These are phyloP conservation scores for Glaucomys volans DNA, from an alignment of 2,113 vertebrate genomes.

Conservation along the genomic window DNA sequence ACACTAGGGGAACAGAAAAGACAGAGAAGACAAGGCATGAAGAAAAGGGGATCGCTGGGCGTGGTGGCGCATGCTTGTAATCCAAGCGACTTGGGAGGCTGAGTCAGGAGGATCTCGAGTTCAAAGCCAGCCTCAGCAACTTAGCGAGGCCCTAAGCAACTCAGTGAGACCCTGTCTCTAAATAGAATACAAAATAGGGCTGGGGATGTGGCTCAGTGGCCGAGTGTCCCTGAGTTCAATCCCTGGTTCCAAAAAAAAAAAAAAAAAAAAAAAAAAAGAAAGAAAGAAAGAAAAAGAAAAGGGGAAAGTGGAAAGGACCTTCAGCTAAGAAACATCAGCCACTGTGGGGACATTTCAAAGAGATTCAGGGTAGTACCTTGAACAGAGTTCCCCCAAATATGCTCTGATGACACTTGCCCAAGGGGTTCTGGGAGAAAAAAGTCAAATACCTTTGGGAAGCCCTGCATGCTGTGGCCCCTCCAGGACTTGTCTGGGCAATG, in stretches of 20 bases:
- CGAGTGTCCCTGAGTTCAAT: too few relatives aligned
- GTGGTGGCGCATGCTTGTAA: too few relatives aligned
- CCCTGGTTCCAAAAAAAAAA: too few relatives aligned
- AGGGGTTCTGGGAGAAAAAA: background rate
- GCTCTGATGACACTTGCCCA: background rate
- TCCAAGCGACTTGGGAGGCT: too few relatives aligned
- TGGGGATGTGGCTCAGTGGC: too few relatives aligned
- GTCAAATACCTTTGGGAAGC: background rate
- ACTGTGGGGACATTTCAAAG: background rate
- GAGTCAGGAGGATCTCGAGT: too few relatives aligned
- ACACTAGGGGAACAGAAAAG: background rate
- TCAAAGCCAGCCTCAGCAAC: too few relatives aligned
- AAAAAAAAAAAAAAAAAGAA: too few relatives aligned
- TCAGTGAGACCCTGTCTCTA: too few relatives aligned
- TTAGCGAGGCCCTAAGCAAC: too few relatives aligned
- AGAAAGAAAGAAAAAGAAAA: constrained; percentile 45
- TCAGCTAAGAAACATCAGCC: background rate
- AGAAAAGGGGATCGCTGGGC: too few relatives aligned
- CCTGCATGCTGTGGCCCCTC: background rate
- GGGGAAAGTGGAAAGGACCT: background rate
- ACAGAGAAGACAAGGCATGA: background rate
- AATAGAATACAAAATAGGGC: too few relatives aligned
- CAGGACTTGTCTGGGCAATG: background rate
- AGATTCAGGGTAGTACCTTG: background rate
- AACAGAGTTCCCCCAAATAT: background rate